Percentiles rank a stretch among this genome's conserved stretches.
phyloP scores from a whole-genome alignment of 2,888 invertebrate species.

The Apodemia duryi region DNA sequence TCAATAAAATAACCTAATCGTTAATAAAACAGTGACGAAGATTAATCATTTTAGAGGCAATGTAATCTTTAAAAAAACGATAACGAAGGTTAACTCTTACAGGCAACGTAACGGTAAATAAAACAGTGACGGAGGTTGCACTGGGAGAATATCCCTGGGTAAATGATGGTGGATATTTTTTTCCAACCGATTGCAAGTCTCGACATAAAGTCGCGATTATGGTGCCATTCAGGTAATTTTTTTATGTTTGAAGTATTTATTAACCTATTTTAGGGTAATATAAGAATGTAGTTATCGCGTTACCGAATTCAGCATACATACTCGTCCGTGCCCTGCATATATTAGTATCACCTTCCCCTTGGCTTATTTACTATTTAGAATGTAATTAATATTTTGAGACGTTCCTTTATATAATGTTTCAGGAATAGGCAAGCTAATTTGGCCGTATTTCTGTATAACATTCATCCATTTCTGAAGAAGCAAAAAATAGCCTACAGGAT shows the following conservation, averaged over 20 bases:
- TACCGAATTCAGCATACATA: too few relatives aligned
- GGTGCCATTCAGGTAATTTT: slow-evolving; percentile 47
- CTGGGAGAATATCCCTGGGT: slow-evolving; percentile 33
- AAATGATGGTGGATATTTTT: slow-evolving; percentile 42
- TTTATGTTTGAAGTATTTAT: not conserved
- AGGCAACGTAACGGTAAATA: slow-evolving; percentile 19
- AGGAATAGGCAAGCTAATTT: slow-evolving; percentile 88
- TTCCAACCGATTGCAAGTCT: slow-evolving; percentile 40
- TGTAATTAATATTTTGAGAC: too few relatives aligned
- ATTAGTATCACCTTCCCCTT: too few relatives aligned
- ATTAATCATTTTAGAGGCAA: not conserved
- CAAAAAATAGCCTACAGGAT: slow-evolving; percentile 89
- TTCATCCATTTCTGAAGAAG: slow-evolving; percentile 92
- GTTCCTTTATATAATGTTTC: slow-evolving; percentile 18
- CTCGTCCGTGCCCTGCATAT: too few relatives aligned
- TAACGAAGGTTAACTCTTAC: not conserved
- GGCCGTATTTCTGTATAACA: slow-evolving; percentile 88
- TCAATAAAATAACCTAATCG: too few relatives aligned
- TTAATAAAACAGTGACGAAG: slow-evolving; percentile 16
- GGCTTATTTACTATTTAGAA: too few relatives aligned
- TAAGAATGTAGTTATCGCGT: too few relatives aligned
- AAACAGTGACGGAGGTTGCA: slow-evolving; percentile 22
- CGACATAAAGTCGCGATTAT: slow-evolving; percentile 47
- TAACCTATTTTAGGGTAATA: too few relatives aligned
- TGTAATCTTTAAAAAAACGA: too few relatives aligned